Evolutionary conservation across 2,113 vertebrate genomes (phyloP), one percentile per base, ranked within the genome.

Genomic region (Salvelinus alpinus): DNA sequence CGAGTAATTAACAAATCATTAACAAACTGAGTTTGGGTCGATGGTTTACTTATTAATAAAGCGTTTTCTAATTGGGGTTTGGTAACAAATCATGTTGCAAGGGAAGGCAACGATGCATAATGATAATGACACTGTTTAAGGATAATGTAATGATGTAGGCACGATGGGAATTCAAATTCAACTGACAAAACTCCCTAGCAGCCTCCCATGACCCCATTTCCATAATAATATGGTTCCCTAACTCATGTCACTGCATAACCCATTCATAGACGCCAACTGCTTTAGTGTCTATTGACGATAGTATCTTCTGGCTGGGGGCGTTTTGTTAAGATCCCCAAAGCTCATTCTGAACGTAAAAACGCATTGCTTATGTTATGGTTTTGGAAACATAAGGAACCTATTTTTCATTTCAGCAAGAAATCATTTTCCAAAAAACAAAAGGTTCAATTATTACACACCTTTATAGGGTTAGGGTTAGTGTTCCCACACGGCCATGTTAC

Each of bases 1-100:
- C 47, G 9, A 22, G 7, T 29, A 4, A 25, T 31, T 64, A 57
- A 6, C 22, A 9, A 18, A 62, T 82, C 70, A 71, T 31, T 69
- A 27, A 22, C 70, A 78, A 44, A 65, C 5, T 60, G 20, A 18
- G 12, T 70, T n/a, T 25, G 48, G 11, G 64, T 18, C 1, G 44
- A 78, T 25, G 20, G 38, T 11, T 44, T 31, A 18, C 59, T 13
- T 29, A 67, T 51, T 75, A n/a, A 25, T 34, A 24, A 75, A 67
- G 34, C 31, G 12, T 24, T 54, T 75, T 31, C 51, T 54, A 64
- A 57, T n/a, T 54, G 47, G 3, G 24, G 18, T 51, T 44, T 73
- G 8, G 11, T 24, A 51, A 48, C 47, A 51, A 64, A 44, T 60
- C 57, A 18, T 8, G 71, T 54, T 29, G 1, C 20, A 22, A 34